Evolutionary conservation across 1,140 invertebrate species (phyloP), one percentile per base, ranked within the genome.

Genomic region (Trichomalopsis sarcophagae): DNA sequence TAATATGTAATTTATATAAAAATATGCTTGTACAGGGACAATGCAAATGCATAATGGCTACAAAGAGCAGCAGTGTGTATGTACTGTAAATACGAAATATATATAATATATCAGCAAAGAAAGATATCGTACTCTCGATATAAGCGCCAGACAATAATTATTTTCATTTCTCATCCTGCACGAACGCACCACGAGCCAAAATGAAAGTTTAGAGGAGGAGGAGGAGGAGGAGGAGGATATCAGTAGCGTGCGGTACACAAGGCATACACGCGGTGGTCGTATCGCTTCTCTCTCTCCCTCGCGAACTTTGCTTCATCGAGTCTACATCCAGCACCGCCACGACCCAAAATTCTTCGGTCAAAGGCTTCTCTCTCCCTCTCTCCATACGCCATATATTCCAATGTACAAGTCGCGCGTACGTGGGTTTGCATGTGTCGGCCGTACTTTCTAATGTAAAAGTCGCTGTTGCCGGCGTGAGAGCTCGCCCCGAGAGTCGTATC

Each of bases 361-460:
- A 84, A 84, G 76, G 44, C 21, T 68, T 55, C 73, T 17, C 69
- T 36, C 10, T 62, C 55, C 7, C 55, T 62, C 50, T 21, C 50
- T 55, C 50, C 50, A 14, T 55, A 47, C 44, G 10, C 44, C 33
- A 44, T 44, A 62, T 62, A 21, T 62, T 62, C 55, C 55, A n/a
- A 62, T 62, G 55, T 62, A 62, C 5, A 62, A 62, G 55, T 62
- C 55, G 17, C 36, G 3, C 14, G 5, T 74, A 21, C 66, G 80
- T 69, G 79, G 23, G 62, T 62, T 0, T 81, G 73, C 62, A 17
- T 4, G 5, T 55, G 76, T 27, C 33, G 27, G 0, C 3, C 84
- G 50, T 81, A 84, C 81, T 77, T 81, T 71, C 74, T 81, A 55
- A 81, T 85, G 73, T 85, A 81, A 85, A 81, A 85, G n/a, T 85